These are phyloP conservation scores for Australoheros facetus DNA, from an alignment of 2,797 vertebrate genomes.

Conservation along the genomic window DNA sequence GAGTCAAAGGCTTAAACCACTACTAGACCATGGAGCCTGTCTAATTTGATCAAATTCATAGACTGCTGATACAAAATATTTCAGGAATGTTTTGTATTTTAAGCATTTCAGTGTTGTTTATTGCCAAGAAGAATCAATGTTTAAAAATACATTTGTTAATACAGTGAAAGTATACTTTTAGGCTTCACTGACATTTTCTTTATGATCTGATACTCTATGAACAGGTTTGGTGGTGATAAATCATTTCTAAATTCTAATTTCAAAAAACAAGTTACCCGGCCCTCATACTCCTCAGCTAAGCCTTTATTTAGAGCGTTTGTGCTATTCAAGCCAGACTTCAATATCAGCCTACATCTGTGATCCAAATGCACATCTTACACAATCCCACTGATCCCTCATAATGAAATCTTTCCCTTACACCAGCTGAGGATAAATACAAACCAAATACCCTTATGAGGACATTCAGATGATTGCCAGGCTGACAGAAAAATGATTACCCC, in stretches of 20 bases:
- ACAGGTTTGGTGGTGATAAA: not conserved
- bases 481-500: conserved; percentile 44
- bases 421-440: conserved; percentile 64
- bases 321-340: conserved; percentile 31
- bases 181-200: not conserved
- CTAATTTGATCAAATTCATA: not conserved
- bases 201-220: not conserved
- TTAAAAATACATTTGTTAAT: not conserved
- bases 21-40: not conserved
- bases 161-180: not conserved
- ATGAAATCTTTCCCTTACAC: conserved; percentile 55
- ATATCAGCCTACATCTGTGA: conserved; percentile 39
- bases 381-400: conserved; percentile 62
- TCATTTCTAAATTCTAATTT: not conserved
- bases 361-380: conserved; percentile 59
- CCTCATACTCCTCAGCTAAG: not conserved
- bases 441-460: conserved; percentile 40
- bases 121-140: not conserved
- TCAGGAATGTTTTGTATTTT: not conserved
- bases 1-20: too few relatives aligned
- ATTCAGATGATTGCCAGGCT: conserved; percentile 18
- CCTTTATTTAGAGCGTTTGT: conserved; percentile 13
- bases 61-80: not conserved
- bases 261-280: not conserved
- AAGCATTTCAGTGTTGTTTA: not conserved